Evolutionary conservation across 1,140 invertebrate species (phyloP).

Genomic region (Neodiprion fabricii): DNA sequence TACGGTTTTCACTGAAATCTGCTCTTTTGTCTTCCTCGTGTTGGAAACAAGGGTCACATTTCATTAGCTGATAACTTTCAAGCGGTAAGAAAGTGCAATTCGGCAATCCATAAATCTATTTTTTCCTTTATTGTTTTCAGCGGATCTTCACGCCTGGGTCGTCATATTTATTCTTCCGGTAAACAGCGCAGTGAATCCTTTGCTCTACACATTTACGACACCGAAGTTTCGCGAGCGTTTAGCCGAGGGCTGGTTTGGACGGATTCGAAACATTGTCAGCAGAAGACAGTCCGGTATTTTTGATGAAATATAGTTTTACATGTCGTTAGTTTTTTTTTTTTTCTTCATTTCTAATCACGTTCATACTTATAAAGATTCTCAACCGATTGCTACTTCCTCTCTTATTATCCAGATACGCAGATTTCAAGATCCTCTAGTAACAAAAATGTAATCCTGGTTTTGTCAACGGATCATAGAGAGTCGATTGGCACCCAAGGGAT

Average conservation of each 20-base stretch:
- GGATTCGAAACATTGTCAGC: constrained; percentile 35
- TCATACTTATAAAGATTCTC: constrained; percentile 6
- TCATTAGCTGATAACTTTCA: too few relatives aligned
- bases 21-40: too few relatives aligned
- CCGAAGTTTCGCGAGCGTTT: constrained; percentile 69
- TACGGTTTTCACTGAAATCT: too few relatives aligned
- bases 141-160: constrained; percentile 75
- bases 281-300: constrained; percentile 31
- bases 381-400: constrained; percentile 8
- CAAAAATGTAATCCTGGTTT: constrained; percentile 25
- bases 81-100: too few relatives aligned
- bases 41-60: too few relatives aligned
- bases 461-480: constrained; percentile 23
- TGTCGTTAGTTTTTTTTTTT: background rate
- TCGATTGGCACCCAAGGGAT: constrained; percentile 25
- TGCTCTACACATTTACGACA: constrained; percentile 82
- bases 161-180: constrained; percentile 80
- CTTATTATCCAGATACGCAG: constrained; percentile 39
- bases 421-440: constrained; percentile 29
- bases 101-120: background rate
- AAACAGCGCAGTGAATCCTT: constrained; percentile 80
- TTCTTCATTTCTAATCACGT: background rate
- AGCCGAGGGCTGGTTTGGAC: constrained; percentile 40
- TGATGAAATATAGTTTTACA: background rate
- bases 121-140: constrained; percentile 48